Evolutionary conservation across 2,888 invertebrate genomes (phyloP), one percentile per base, ranked within the genome.

Genomic region (Epirrhoe alternata): DNA sequence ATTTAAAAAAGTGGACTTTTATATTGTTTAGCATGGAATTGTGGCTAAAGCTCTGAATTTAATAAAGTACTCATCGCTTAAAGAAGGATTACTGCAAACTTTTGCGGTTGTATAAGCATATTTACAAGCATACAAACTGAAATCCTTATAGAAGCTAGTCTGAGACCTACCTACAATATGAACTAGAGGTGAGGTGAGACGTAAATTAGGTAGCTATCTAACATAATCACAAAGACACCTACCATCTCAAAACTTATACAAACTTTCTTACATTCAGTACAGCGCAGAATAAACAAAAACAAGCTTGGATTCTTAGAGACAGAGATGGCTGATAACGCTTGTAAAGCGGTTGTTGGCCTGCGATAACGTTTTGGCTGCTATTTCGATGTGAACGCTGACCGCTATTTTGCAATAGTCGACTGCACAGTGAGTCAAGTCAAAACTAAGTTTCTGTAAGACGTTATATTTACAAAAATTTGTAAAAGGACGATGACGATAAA

Each of bases 291-390:
- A 47, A 47, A 47, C 47, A 47, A 47, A 47, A 47, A 47, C 47
- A 47, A 47, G 47, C 47, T 64, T 65, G 70, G 77, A 78, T 83
- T 81, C 16, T 47, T 47, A 47, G 16, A 85, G 82, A 85, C 81
- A 80, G 82, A 82, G 84, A 84, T 84, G 82, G 80, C 71, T 80
- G 82, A 82, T 82, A 82, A 24, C 6, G 55, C 55, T 55, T 55
- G 55, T 47, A 47, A 47, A 47, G 47, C 47, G 47, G 47, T 47
- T 47, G 47, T 47, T 47, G 47, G 16, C 47, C 47, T 7, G 47
- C 47, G 47, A 47, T 16, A 47, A 47, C 47, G 16, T 47, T 47
- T 47, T 14, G 14, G 14, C 16, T 16, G 47, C 7, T 3, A 6
- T 14, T 16, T 16, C 16, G 5, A 47, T 24, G 24, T 24, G 6